phyloP scores from a whole-genome alignment of 2,113 vertebrate species.

The Calidris pygmaea region DNA sequence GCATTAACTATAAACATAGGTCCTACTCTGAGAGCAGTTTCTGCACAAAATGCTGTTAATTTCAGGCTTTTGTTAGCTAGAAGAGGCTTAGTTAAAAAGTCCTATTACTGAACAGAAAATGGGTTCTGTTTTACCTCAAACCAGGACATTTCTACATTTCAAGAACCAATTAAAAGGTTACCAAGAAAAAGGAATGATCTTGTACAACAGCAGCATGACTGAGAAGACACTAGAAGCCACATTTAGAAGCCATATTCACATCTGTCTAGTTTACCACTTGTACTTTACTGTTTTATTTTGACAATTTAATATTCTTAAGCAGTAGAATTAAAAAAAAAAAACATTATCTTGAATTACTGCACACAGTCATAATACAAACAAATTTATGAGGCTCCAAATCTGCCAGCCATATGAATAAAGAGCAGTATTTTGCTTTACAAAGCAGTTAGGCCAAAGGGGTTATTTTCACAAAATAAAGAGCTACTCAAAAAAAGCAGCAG shows the following conservation, averaged over 20 bases:
- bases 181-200: neutral
- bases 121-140: neutral
- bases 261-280: neutral
- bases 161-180: neutral
- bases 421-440: neutral
- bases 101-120: neutral
- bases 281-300: neutral
- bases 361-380: neutral
- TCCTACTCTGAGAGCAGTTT: neutral
- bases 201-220: neutral
- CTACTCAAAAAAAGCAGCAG: neutral
- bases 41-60: neutral
- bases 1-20: neutral
- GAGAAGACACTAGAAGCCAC: neutral
- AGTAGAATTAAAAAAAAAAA: neutral
- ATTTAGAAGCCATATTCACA: neutral
- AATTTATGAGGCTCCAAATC: neutral
- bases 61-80: neutral
- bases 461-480: neutral
- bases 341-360: constrained; percentile 19
- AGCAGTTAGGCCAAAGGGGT: neutral
- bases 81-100: neutral
- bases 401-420: neutral
- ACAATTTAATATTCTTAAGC: constrained; percentile 5
- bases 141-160: neutral